Evolutionary conservation across 1,140 invertebrate species (phyloP).

Genomic region (Eriocheir sinensis): DNA sequence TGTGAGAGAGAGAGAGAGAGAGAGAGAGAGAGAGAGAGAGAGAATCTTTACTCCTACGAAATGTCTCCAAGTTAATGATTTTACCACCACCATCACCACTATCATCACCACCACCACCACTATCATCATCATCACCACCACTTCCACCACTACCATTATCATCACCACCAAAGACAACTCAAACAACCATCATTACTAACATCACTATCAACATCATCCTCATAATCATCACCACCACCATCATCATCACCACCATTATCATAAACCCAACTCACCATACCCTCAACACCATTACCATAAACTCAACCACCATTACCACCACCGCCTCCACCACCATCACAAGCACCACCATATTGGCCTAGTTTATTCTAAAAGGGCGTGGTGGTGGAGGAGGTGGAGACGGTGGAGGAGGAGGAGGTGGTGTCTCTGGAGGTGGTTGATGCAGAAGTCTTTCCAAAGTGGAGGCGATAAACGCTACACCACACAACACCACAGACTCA

Average conservation of each 20-base stretch:
- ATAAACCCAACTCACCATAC: too few relatives aligned
- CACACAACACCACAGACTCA: neutral
- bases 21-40: too few relatives aligned
- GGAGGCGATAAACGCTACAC: neutral
- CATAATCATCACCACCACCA: neutral
- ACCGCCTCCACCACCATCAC: neutral
- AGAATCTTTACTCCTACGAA: too few relatives aligned
- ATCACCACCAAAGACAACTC: too few relatives aligned
- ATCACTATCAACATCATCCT: too few relatives aligned
- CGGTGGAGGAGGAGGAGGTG: neutral
- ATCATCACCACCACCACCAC: neutral
- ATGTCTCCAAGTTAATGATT: too few relatives aligned
- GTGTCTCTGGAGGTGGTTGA: too few relatives aligned
- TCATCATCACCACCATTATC: neutral
- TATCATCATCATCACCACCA: neutral
- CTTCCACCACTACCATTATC: neutral
- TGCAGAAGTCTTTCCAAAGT: neutral
- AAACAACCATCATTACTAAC: neutral
- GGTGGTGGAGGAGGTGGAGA: too few relatives aligned
- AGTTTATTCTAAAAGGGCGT: too few relatives aligned
- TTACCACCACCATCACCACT: neutral
- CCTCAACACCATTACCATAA: too few relatives aligned
- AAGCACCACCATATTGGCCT: neutral
- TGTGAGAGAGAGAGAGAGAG: too few relatives aligned
- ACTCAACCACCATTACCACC: too few relatives aligned